A percentile compares a stretch with the other conserved stretches of the same genome.
phyloP scores from a whole-genome alignment of 2,113 vertebrate genomes.

The Peromyscus polionotus region DNA sequence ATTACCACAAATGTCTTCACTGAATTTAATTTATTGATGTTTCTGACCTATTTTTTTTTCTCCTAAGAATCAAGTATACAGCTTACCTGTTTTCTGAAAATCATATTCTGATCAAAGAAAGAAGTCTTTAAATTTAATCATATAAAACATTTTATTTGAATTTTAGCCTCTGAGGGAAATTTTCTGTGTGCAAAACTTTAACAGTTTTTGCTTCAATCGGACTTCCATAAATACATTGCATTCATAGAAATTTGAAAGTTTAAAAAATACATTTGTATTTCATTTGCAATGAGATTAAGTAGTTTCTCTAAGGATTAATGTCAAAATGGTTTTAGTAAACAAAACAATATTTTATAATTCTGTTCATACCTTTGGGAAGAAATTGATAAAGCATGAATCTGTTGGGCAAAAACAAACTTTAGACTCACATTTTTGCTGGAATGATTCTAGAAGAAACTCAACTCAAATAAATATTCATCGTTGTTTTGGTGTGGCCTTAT shows the following conservation, averaged over 20 bases:
- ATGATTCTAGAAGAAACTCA: slow-evolving; percentile 31
- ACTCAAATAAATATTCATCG: neutral
- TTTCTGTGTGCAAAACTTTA: neutral
- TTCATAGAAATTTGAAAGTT: neutral
- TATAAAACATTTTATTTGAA: slow-evolving; percentile 11
- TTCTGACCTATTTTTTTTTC: slow-evolving; percentile 34
- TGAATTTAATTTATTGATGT: slow-evolving; percentile 74
- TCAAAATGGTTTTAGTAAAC: neutral
- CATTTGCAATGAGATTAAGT: neutral
- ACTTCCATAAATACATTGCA: neutral
- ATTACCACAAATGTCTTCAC: slow-evolving; percentile 58
- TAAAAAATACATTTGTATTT: neutral
- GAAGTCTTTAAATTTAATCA: slow-evolving; percentile 14
- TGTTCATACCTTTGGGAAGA: neutral
- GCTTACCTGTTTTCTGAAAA: slow-evolving; percentile 59
- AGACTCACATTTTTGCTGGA: neutral
- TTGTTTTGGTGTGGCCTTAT: neutral
- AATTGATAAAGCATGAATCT: neutral
- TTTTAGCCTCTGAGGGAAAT: neutral
- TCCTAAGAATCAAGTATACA: slow-evolving; percentile 44
- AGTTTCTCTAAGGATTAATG: neutral
- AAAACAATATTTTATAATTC: neutral
- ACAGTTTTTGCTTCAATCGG: neutral
- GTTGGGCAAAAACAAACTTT: neutral
- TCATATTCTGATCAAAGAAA: slow-evolving; percentile 36